Evolutionary conservation across 2,113 vertebrate species (phyloP), one percentile per base, ranked within the genome.

Genomic region (Panthera uncia): DNA sequence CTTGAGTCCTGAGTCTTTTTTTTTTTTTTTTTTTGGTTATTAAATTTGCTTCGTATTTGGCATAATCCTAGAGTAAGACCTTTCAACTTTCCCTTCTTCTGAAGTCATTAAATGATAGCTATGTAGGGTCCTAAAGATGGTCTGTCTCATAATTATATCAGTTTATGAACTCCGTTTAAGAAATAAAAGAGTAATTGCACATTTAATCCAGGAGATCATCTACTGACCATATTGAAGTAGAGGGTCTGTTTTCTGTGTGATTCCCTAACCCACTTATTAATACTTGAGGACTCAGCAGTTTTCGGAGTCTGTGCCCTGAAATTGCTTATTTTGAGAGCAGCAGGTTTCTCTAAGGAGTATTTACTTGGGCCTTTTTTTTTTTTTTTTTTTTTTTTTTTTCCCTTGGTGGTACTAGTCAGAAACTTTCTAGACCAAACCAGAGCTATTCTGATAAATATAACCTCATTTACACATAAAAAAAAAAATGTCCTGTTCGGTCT

Each of bases 341-440:
- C 13, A 73, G 48, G 9, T 52, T 96, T 97, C 89, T 95, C 14
- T 14, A 50, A 93, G 71, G 74, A 90, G 94, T 95, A 69, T 87
- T 96, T 98, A 92, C 96, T 7, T 89, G 9, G 10, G 6, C 50
- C 7, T 80, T 89, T 82, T 83, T 89, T 82, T 86, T 38, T 38
- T 86, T 38, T 38, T n/a, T 38, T 38, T 7, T 83, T 85, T 86
- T 86, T 88, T 11, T 2, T 68, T 80, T 78, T 82, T 33, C 45
- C 10, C 7, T 84, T 83, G 15, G 9, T 73, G 52, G 33, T 65
- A 94, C 25, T 97, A 94, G n/a, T 57, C 14, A 92, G 92, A 90
- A 55, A 13, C 9, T 91, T 97, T 96, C 79, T 96, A 69, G 48
- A 97, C 85, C 31, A 7, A 97, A 97, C 73, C 19, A 94, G 57